Conservation (phyloP, 2,113 vertebrate genomes). For the Orthochromis indermauri region DNA sequence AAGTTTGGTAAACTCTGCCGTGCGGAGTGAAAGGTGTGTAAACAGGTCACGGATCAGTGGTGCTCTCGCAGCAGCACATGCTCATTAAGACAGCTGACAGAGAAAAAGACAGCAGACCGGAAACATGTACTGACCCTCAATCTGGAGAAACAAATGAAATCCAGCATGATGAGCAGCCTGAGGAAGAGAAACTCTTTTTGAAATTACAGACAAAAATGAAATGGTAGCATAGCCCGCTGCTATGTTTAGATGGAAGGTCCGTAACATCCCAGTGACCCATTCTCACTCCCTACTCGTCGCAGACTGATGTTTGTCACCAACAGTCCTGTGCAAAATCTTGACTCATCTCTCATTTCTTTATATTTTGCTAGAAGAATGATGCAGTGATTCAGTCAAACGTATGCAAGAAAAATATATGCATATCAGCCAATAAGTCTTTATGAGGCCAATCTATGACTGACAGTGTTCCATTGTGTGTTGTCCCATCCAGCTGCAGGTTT, state of each 20-base stretch:
- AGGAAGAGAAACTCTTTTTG: not conserved
- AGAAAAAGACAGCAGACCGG: not conserved
- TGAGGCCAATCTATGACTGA: not conserved
- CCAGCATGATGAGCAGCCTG: not conserved
- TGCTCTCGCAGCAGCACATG: not conserved
- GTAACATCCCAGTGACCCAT: not conserved
- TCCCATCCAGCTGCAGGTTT: not conserved
- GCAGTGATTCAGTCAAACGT: not conserved
- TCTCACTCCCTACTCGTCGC: not conserved
- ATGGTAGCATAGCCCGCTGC: not conserved
- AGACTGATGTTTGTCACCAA: no score
- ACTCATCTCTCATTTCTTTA: not conserved
- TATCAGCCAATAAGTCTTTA: not conserved
- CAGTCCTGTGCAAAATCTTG: not conserved
- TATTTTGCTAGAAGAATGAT: not conserved
- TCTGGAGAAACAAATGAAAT: not conserved
- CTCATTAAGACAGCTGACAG: not conserved
- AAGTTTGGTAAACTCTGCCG: not conserved
- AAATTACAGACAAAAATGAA: slow-evolving; percentile 1
- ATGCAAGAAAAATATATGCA: not conserved
- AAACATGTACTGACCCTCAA: not conserved
- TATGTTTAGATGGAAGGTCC: not conserved
- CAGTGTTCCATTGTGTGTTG: not conserved
- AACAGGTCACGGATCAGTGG: not conserved
- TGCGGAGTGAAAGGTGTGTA: not conserved